Base-by-base conservation (phyloP, 2,113 vertebrate genomes). In the Periophthalmodon schlosseri region DNA sequence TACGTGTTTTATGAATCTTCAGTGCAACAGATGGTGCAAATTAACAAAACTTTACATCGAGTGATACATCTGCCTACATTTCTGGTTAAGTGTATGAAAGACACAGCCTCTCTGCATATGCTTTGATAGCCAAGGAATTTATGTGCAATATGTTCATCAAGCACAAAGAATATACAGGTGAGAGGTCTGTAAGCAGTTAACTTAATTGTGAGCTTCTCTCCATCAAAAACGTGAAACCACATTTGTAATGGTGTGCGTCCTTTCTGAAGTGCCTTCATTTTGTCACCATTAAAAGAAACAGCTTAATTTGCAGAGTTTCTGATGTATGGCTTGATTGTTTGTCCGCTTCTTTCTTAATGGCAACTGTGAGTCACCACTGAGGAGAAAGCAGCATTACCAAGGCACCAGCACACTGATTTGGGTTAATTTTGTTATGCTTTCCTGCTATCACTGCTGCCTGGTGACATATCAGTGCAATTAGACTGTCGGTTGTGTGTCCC, bases 381-480 rank as follows among this genome's bases (percentile, higher is more conserved):
- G 71, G 73, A 73, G 74, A 82, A 80, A 79, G 34, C 36, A 57
- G 68, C 74, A 84, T 71, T 79, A 70, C 21, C 57, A 77, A 66
- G 74, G 69, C 74, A 54, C 66, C 36, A 68, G 61, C 44, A 60
- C 69, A n/a, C 68, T 28, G 69, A 77, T 87, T 79, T 79, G 76
- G 77, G 77, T 75, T 75, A 84, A 87, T 78, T 84, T 84, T 66
- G 76, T 83, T 74, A 80, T 80, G 79, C 76, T 83, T 78, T 89
- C 69, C 78, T 78, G 69, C 73, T 87, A 85, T 80, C 82, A 80
- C 49, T 67, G 73, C 71, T 80, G 77, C 80, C 79, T 74, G 60
- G 81, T 85, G 83, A 78, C 85, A 81, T 85, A 86, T 91, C 90
- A 89, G 68, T 82, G 85, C 86, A 91, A 92, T 92, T 92, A 91